These are phyloP conservation scores for human DNA, from an alignment of 2,113 vertebrate species.

Conservation along the genomic window DNA sequence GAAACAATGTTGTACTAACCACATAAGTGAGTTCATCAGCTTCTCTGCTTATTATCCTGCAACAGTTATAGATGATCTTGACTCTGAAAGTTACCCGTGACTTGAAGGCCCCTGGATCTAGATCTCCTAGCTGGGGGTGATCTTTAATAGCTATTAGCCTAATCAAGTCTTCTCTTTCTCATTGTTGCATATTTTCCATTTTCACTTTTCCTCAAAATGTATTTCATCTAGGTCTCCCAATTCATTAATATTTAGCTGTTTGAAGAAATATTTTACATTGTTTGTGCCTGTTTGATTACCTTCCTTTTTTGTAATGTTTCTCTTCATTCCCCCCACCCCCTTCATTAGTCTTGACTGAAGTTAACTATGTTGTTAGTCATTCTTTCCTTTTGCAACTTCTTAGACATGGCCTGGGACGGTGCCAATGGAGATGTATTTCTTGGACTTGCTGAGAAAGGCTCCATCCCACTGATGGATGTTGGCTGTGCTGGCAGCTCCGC, in stretches of 20 bases:
- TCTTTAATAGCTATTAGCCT: neutral
- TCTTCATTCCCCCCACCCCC: neutral
- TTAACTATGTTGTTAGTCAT: neutral
- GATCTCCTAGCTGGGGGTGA: neutral
- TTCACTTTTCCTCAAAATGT: neutral
- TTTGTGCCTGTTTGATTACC: neutral
- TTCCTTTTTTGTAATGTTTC: neutral
- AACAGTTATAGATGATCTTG: neutral
- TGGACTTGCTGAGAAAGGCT: neutral
- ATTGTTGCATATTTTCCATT: neutral
- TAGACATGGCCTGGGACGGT: neutral
- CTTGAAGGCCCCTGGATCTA: neutral
- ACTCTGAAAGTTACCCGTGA: neutral
- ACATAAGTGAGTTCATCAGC: neutral
- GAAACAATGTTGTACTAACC: neutral
- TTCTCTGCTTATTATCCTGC: neutral
- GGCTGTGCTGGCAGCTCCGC: accelerated
- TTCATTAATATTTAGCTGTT: neutral
- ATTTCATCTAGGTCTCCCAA: neutral
- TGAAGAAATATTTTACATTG: neutral
- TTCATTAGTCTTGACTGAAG: neutral
- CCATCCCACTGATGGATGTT: neutral
- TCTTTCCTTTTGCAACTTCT: neutral
- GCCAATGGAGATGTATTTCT: neutral
- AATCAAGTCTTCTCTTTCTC: neutral